Conservation (phyloP, 2,888 invertebrate species). For the Erebia ligea region DNA sequence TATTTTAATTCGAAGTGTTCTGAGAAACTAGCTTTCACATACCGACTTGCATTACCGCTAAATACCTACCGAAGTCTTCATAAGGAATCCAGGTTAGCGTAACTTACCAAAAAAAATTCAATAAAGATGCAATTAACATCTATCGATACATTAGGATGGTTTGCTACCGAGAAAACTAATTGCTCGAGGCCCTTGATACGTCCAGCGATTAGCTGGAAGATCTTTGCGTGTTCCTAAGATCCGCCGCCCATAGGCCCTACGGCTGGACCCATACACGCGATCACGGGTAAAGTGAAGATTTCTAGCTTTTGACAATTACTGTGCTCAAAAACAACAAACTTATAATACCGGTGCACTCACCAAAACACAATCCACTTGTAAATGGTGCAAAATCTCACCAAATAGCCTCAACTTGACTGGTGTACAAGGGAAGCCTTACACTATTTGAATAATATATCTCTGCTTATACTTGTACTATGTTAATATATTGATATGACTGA, state of each 20-base stretch:
- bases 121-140: conserved; percentile 31
- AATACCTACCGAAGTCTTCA: conserved; percentile 8
- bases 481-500: too few relatives aligned
- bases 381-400: too few relatives aligned
- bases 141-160: conserved; percentile 51
- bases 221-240: conserved; percentile 69
- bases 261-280: conserved; percentile 56
- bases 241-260: conserved; percentile 53
- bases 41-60: not conserved
- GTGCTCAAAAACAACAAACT: not conserved
- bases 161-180: conserved; percentile 73
- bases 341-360: not conserved
- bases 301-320: conserved; percentile 27
- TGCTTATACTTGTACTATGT: too few relatives aligned
- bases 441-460: too few relatives aligned
- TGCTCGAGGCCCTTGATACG: conserved; percentile 68
- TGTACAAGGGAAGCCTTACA: too few relatives aligned
- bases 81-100: conserved; percentile 7
- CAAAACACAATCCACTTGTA: not conserved
- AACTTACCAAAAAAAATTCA: conserved; percentile 16
- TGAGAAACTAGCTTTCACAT: conserved; percentile 9
- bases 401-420: too few relatives aligned
- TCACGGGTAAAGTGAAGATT: conserved; percentile 55
- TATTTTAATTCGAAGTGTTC: conserved; percentile 10
- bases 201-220: conserved; percentile 72